Evolutionary conservation across 1,140 invertebrate species (phyloP).

Genomic region (Psilanteris sp.): DNA sequence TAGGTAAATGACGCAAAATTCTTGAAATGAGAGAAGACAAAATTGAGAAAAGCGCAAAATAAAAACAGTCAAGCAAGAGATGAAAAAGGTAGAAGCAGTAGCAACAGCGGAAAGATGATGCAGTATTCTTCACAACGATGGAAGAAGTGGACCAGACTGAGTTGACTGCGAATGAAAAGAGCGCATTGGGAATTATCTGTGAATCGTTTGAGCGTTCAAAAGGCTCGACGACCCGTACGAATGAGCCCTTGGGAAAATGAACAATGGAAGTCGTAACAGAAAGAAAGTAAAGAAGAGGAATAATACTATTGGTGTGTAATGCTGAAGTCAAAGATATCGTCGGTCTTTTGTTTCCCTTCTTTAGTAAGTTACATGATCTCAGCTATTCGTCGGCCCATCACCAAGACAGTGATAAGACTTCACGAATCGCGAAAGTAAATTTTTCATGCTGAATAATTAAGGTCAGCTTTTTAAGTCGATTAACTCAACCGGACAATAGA

Average conservation of each 20-base stretch:
- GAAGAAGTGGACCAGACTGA: constrained; percentile 45
- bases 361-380: constrained; percentile 44
- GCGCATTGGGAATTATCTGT: constrained; percentile 74
- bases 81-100: constrained; percentile 5
- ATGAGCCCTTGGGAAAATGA: constrained; percentile 72
- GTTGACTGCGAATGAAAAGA: constrained; percentile 64
- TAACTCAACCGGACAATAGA: constrained; percentile 42
- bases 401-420: constrained; percentile 1
- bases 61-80: constrained; percentile 1
- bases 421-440: too few relatives aligned
- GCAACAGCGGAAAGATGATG: constrained; percentile 48
- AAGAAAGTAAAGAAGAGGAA: constrained; percentile 61
- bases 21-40: constrained; percentile 5
- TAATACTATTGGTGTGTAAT: constrained; percentile 61
- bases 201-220: constrained; percentile 75
- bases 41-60: constrained; percentile 21
- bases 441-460: constrained; percentile 45
- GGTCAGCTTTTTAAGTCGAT: constrained; percentile 47
- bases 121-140: constrained; percentile 50
- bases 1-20: constrained; percentile 44
- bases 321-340: constrained; percentile 72
- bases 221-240: constrained; percentile 70
- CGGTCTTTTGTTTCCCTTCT: constrained; percentile 70
- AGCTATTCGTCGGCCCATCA: constrained; percentile 35
- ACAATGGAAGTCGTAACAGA: constrained; percentile 70